Evolutionary conservation across 2,888 invertebrate species (phyloP).

Genomic region (Galerucella pusilla): DNA sequence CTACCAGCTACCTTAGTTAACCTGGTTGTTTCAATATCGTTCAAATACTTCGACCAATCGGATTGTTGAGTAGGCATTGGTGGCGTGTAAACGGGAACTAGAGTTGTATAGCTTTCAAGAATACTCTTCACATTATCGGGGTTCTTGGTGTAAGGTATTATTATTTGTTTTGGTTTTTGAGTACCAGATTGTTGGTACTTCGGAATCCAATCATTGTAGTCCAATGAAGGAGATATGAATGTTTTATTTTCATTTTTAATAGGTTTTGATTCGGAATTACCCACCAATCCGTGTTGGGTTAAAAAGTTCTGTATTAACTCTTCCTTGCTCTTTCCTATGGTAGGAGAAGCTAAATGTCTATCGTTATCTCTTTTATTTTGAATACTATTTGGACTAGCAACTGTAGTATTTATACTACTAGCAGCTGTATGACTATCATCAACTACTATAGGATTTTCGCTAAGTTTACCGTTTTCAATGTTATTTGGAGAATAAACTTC

Average conservation of each 20-base stretch:
- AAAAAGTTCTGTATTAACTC: conserved; percentile 64
- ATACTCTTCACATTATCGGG: conserved; percentile 15
- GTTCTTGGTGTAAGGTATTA: conserved; percentile 77
- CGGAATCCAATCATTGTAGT: conserved; percentile 56
- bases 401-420: conserved; percentile 56
- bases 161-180: conserved; percentile 79
- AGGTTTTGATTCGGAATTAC: conserved; percentile 38
- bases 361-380: conserved; percentile 50
- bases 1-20: conserved; percentile 60
- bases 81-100: conserved; percentile 58
- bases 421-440: conserved; percentile 69
- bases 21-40: conserved; percentile 68
- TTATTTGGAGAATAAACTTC: conserved; percentile 12
- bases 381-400: conserved; percentile 44
- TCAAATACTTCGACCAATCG: conserved; percentile 62
- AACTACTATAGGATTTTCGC: conserved; percentile 63
- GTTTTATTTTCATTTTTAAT: conserved; percentile 37
- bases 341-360: conserved; percentile 40
- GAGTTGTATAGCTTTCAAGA: conserved; percentile 54
- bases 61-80: conserved; percentile 56
- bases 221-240: conserved; percentile 54
- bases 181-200: conserved; percentile 52
- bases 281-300: conserved; percentile 43
- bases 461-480: conserved; percentile 49
- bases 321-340: conserved; percentile 40